Evolutionary conservation across 1,140 invertebrate species (phyloP).

Genomic region (Neodiprion fabricii): DNA sequence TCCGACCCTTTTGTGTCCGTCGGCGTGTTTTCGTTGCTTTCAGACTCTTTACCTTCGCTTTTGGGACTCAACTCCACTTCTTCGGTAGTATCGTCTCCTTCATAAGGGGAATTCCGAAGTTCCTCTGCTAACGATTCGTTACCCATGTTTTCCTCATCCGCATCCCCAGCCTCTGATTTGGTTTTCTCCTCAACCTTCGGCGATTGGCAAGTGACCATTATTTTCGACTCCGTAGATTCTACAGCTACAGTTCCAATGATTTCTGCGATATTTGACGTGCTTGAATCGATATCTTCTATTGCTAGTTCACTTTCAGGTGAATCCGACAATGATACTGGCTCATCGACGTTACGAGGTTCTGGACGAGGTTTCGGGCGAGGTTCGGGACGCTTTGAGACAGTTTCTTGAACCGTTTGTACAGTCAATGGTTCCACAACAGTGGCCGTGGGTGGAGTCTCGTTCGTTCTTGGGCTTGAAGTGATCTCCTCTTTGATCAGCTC

Average conservation of each 20-base stretch:
- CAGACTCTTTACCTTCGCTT: constrained; percentile 22
- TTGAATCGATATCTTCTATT: constrained; percentile 57
- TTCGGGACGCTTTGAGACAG: constrained; percentile 33
- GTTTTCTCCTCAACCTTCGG: constrained; percentile 29
- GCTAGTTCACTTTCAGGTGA: constrained; percentile 51
- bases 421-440: constrained; percentile 31
- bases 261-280: constrained; percentile 55
- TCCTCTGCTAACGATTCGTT: constrained; percentile 8
- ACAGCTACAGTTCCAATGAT: constrained; percentile 55
- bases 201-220: constrained; percentile 33
- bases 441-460: constrained; percentile 27
- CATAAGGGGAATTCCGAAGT: neutral
- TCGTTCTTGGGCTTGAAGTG: constrained; percentile 47
- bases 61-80: neutral
- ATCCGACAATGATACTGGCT: constrained; percentile 41
- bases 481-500: constrained; percentile 60
- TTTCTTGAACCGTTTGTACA: constrained; percentile 29
- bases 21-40: constrained; percentile 21
- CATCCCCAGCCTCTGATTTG: constrained; percentile 28
- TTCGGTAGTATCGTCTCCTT: neutral
- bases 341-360: constrained; percentile 39
- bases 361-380: constrained; percentile 18
- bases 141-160: constrained; percentile 23
- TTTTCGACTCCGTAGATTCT: constrained; percentile 41
- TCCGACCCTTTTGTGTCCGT: constrained; percentile 9